A percentile compares a stretch with the other conserved stretches of the same genome.
These are phyloP conservation scores for Diaphora mendica DNA, from an alignment of 2,888 invertebrate genomes.

Conservation along the genomic window DNA sequence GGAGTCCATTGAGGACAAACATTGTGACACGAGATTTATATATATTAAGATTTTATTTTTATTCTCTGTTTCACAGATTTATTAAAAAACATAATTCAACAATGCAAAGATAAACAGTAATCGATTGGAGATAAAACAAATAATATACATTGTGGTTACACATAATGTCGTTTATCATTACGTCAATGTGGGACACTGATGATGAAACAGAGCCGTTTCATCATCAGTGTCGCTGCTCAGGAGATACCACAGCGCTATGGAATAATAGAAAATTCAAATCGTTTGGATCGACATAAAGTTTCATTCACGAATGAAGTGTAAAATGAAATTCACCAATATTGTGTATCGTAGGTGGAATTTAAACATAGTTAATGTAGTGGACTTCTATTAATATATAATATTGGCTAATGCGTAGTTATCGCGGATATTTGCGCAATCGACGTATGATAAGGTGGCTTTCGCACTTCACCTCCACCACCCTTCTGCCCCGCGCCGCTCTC, in stretches of 20 bases:
- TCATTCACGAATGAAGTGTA: no score
- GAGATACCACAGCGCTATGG: not conserved
- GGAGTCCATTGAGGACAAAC: no score
- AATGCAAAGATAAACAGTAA: not conserved
- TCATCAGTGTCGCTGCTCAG: not conserved
- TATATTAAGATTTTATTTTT: no score
- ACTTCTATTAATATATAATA: not conserved
- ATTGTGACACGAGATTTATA: no score
- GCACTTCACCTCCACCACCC: not conserved
- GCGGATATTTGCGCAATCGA: slow-evolving; percentile 5
- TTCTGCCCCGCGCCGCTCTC: not conserved
- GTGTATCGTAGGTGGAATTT: no score
- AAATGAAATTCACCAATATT: not conserved
- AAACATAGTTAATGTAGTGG: not conserved
- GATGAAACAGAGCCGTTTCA: not conserved
- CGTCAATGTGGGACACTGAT: not conserved
- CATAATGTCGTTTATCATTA: not conserved
- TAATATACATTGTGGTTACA: not conserved
- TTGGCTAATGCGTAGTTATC: not conserved
- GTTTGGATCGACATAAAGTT: not conserved
- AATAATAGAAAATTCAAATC: not conserved
- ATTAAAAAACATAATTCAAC: no score
- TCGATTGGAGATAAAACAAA: not conserved
- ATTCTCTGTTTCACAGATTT: no score
- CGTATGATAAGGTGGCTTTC: not conserved